Evolutionary conservation across 2,113 vertebrate genomes (phyloP).

Genomic region (Gallinago media): DNA sequence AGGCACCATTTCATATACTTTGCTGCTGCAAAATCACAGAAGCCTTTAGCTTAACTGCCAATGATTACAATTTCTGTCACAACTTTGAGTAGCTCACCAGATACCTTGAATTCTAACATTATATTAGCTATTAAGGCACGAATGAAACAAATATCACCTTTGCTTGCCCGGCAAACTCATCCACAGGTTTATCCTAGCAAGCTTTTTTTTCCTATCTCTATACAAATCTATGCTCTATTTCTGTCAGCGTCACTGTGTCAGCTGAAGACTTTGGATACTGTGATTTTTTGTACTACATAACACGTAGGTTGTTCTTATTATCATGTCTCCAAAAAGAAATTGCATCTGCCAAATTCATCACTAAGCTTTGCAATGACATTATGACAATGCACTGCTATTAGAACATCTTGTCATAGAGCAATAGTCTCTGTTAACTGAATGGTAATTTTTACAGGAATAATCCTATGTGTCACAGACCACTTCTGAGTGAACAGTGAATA

Average conservation of each 20-base stretch:
- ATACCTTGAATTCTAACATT: background rate
- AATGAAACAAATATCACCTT: background rate
- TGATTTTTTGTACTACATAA: background rate
- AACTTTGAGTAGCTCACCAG: background rate
- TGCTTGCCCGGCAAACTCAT: background rate
- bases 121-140: background rate
- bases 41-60: background rate
- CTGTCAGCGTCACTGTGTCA: background rate
- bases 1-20: background rate
- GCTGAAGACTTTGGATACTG: background rate
- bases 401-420: background rate
- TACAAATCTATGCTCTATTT: background rate
- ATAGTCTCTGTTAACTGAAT: background rate
- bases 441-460: slow-evolving; percentile 7
- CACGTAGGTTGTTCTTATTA: background rate
- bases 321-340: background rate
- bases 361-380: slow-evolving; percentile 7
- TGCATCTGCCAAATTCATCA: slow-evolving; percentile 21
- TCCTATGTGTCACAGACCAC: background rate
- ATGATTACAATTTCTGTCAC: background rate
- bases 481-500: background rate
- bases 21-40: background rate
- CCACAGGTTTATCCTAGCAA: background rate
- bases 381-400: background rate
- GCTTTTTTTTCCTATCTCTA: background rate